Evolutionary conservation across 2,113 vertebrate genomes (phyloP), one percentile per base, ranked within the genome.

Genomic region (human): DNA sequence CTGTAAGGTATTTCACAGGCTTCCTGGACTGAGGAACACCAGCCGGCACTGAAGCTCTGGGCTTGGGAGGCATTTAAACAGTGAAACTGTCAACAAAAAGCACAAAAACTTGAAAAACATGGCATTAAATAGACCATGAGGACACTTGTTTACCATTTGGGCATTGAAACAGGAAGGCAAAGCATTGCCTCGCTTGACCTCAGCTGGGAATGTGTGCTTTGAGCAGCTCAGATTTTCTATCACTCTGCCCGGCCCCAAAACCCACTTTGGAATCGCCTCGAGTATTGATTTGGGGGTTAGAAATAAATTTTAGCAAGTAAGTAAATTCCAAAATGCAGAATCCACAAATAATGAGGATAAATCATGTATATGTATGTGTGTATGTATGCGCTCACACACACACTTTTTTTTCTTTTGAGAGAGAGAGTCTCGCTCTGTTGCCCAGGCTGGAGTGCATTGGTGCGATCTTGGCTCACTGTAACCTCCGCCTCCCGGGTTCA

Each of bases 191-290:
- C 0, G 3, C 8, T 9, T 1, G 0, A 1, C 45, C 38, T 48
- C 32, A 3, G 10, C 64, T 10, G 25, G 10, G 32, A 12, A 7
- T 0, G 1, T 10, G 14, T 45, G 0, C 9, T 0, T 3, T 1
- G 0, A 40, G 18, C 0, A 5, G 14, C 70, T 48, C 50, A 13
- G 0, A 8, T 5, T 50, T 35, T 64, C 1, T 6, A 22, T n/a
- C 57, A 12, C 48, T 38, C 59, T 16, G 17, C 13, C 13, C 6
- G 0, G 8, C 40, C 48, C 43, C 35, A 5, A 4, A 10, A 76
- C 3, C 2, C 68, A 43, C 48, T 4, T 2, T 2, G 12, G 2
- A 38, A 10, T 38, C 2, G 1, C 30, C 52, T 5, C 1, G 4
- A 5, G 43, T 27, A 8, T 13, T 8, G 83, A 40, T 25, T 57